Base-by-base conservation (phyloP, 2,113 vertebrate species). In the Vicugna pacos region DNA sequence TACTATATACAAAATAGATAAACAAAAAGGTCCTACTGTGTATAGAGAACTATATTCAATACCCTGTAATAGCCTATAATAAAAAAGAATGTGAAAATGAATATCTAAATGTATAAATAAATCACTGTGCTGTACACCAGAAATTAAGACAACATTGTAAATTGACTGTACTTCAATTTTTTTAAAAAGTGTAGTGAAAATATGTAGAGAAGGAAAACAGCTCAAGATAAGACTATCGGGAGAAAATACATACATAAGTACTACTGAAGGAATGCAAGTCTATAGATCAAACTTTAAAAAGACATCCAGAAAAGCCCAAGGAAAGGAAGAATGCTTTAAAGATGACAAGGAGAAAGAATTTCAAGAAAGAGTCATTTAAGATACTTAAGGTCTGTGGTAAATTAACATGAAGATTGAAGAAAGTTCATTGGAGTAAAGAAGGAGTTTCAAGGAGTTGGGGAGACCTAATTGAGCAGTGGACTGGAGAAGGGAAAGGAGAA, bases 311-410 rank as follows among this genome's bases (percentile, higher is more conserved):
- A 80, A 86, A 94, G 20, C 4, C 8, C 38, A 81, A 9, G 26
- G 32, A 42, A 48, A 73, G 22, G 17, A 64, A 35, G 32, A 35
- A 60, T 28, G 22, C 48, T 86, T 58, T 72, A 73, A 62, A 67
- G 60, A 69, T 60, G 20, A 62, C 17, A 58, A 77, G 28, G 42
- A 75, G 20, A 30, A 77, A 77, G 24, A 80, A 76, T 73, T 80
- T 67, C 17, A 80, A 85, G 46, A 70, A 86, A 95, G 14, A 83
- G 32, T n/a, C 26, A 86, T 64, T 91, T 87, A 82, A 70, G 24
- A 42, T 77, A 48, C 5, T 73, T 77, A 65, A 42, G 14, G 12
- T n/a, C 35, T 65, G 1, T 9, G 65, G 35, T 48, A 69, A 88
- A 60, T 72, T 35, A 58, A 22, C 60, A 15, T 69, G 42, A 75